A percentile compares a stretch with the other conserved stretches of the same genome.
These are phyloP conservation scores for Oscheius sp. DNA, from an alignment of 2,888 invertebrate genomes.

Conservation along the genomic window DNA sequence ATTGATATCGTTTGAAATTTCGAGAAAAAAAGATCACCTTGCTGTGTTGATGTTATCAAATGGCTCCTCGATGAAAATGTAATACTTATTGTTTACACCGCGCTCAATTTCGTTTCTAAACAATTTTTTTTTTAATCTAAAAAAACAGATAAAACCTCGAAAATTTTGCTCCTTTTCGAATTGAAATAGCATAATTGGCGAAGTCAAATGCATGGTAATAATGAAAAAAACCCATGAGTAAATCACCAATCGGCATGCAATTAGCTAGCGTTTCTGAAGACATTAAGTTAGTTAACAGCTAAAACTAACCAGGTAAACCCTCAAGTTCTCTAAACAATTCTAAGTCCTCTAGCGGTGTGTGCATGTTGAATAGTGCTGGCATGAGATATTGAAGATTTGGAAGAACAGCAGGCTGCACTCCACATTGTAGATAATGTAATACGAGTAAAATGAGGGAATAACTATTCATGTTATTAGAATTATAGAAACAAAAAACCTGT, in stretches of 20 bases:
- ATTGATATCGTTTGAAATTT: not conserved
- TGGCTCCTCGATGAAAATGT: constrained; percentile 67
- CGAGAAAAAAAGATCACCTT: constrained; percentile 26
- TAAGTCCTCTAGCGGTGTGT: constrained; percentile 36
- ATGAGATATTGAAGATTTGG: constrained; percentile 60
- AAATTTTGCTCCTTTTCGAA: constrained; percentile 39
- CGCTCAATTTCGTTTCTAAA: not conserved
- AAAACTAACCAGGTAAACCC: constrained; percentile 32
- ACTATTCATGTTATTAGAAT: constrained; percentile 36
- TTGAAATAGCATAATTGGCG: constrained; percentile 52
- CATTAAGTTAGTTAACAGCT: constrained; percentile 17
- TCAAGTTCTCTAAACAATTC: constrained; percentile 44
- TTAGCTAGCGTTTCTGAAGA: constrained; percentile 44
- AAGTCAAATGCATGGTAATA: constrained; percentile 66
- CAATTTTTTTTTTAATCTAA: not conserved
- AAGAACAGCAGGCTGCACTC: constrained; percentile 58
- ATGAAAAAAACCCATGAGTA: constrained; percentile 66
- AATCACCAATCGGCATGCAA: constrained; percentile 51
- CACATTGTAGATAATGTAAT: constrained; percentile 67
- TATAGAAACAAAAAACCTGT: constrained; percentile 48
- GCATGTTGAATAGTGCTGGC: constrained; percentile 50
- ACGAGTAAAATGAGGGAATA: constrained; percentile 69
- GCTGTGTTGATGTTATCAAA: constrained; percentile 67
- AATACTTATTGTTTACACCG: constrained; percentile 21
- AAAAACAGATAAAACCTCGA: constrained; percentile 33